Conservation (phyloP, 2,797 vertebrate species). For the Oreochromis grahami region DNA sequence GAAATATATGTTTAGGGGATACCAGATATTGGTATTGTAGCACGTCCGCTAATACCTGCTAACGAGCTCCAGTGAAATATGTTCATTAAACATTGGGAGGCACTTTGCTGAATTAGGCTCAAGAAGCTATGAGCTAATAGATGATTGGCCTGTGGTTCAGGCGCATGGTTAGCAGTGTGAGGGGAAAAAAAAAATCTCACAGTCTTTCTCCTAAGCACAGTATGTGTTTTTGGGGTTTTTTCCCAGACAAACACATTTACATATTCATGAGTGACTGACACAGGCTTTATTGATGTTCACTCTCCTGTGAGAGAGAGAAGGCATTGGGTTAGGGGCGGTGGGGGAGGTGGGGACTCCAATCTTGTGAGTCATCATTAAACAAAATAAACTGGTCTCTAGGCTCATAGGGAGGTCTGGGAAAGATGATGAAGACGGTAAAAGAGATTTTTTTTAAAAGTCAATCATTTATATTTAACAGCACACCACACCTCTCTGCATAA, state of each 20-base stretch:
- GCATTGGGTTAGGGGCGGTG: conserved; percentile 23
- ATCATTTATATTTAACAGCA: conserved; percentile 15
- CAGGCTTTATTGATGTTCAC: conserved; percentile 61
- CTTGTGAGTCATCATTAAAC: conserved; percentile 61
- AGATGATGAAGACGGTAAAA: neutral
- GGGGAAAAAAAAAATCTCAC: neutral
- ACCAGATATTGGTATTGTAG: conserved; percentile 44
- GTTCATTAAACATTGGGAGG: conserved; percentile 39
- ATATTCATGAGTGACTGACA: conserved; percentile 72
- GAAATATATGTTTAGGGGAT: conserved; percentile 31
- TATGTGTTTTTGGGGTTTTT: neutral
- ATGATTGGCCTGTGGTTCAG: conserved; percentile 30
- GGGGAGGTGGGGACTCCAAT: conserved; percentile 17
- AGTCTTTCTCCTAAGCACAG: conserved; percentile 16
- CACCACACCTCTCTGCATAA: neutral
- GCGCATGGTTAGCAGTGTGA: neutral
- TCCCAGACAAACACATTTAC: conserved; percentile 57
- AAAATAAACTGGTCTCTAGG: conserved; percentile 26
- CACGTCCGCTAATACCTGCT: conserved; percentile 17
- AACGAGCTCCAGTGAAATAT: conserved; percentile 27
- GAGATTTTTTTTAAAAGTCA: neutral
- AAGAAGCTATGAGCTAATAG: neutral
- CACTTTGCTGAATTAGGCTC: conserved; percentile 29
- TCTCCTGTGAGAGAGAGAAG: conserved; percentile 51
- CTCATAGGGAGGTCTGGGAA: conserved; percentile 14